A percentile compares a stretch with the other conserved stretches of the same genome.
phyloP scores from a whole-genome alignment of 2,888 invertebrate genomes.

The Vanessa cardui region DNA sequence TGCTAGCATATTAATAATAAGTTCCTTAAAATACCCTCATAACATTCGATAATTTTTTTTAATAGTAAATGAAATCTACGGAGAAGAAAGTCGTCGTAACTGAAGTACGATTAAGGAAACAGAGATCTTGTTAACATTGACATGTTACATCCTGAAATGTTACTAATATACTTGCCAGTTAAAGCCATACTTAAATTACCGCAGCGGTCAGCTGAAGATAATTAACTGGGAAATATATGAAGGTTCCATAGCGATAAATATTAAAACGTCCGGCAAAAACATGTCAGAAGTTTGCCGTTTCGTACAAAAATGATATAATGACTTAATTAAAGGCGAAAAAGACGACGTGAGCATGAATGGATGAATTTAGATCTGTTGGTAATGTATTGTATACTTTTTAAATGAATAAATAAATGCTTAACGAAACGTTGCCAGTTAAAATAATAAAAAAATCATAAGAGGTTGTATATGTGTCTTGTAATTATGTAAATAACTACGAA shows the following conservation, averaged over 20 bases:
- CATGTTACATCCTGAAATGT: slow-evolving; percentile 11
- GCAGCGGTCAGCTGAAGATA: slow-evolving; percentile 1
- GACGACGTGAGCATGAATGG: background rate
- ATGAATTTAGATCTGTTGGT: no score
- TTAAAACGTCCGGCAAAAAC: background rate
- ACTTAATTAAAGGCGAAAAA: slow-evolving; percentile 2
- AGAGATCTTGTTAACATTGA: background rate
- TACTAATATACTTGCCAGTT: slow-evolving; percentile 2
- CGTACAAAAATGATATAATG: slow-evolving; percentile 9
- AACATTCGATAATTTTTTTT: background rate
- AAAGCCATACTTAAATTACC: slow-evolving; percentile 8
- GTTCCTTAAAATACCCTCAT: no score
- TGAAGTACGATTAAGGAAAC: background rate
- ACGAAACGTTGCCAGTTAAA: no score
- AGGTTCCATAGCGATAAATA: background rate
- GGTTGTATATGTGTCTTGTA: background rate
- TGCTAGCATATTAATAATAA: no score
- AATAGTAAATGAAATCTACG: background rate
- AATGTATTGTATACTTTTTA: background rate
- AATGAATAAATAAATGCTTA: no score
- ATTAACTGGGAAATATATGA: slow-evolving; percentile 4
- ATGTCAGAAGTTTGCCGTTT: background rate
- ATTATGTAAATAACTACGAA: background rate
- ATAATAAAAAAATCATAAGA: background rate
- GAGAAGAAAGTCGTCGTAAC: background rate